phyloP scores from a whole-genome alignment of 1,140 invertebrate genomes.

The Arion vulgaris region DNA sequence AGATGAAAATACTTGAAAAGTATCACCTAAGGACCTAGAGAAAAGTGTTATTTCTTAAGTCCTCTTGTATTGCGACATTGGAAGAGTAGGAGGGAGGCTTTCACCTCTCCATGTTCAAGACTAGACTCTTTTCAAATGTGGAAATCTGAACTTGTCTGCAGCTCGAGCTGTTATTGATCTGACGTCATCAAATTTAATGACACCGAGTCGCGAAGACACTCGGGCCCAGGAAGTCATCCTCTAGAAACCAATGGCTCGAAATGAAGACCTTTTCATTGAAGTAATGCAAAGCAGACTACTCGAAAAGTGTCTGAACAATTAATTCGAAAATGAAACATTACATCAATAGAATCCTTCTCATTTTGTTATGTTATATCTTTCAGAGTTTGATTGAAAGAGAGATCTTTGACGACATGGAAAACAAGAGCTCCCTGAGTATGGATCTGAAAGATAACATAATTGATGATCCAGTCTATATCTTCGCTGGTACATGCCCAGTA shows the following conservation, averaged over 20 bases:
- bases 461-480: too few species aligned
- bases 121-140: neutral
- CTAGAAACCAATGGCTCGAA: neutral
- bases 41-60: neutral
- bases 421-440: neutral
- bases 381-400: neutral
- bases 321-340: neutral
- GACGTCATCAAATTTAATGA: conserved; percentile 6
- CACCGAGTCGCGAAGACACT: neutral
- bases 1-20: neutral
- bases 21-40: neutral
- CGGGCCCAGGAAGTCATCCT: neutral
- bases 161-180: neutral
- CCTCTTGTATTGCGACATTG: neutral
- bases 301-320: conserved; percentile 2
- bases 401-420: neutral
- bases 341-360: neutral
- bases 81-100: neutral
- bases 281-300: neutral
- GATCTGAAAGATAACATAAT: neutral
- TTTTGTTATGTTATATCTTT: neutral
- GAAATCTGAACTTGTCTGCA: neutral
- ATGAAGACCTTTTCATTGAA: conserved; percentile 2
- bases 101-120: too few species aligned
- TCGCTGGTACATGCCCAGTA: too few species aligned